Conservation (phyloP, 2,888 invertebrate species). For the Rambutsinella grinnellia region DNA sequence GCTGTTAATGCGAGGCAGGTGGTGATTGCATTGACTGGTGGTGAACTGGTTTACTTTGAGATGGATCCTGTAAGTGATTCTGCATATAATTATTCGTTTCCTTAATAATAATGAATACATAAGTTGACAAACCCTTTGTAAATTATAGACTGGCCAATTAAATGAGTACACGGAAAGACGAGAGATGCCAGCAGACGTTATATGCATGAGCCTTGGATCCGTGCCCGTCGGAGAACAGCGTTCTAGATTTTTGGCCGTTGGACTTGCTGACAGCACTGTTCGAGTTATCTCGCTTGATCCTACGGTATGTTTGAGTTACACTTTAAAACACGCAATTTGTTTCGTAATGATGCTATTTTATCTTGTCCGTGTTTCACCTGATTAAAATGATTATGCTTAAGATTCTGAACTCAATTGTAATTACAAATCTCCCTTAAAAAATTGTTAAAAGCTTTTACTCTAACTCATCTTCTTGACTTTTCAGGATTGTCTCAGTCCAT, state of each 20-base stretch:
- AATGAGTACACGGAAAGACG: conserved; percentile 99
- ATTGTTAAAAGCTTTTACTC: not conserved
- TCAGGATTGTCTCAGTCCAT: conserved; percentile 91
- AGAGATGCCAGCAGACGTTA: conserved; percentile 95
- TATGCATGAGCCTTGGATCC: conserved; percentile 97
- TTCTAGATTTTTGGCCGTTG: conserved; percentile 95
- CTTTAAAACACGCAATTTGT: not conserved
- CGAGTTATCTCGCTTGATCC: conserved; percentile 98
- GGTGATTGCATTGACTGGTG: conserved; percentile 96
- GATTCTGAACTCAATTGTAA: conserved; percentile 54
- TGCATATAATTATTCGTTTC: not conserved
- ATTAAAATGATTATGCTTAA: conserved; percentile 61
- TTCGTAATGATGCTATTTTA: conserved; percentile 60
- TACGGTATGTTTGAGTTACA: conserved; percentile 73
- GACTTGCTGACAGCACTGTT: conserved; percentile 95
- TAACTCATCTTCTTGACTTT: conserved; percentile 30
- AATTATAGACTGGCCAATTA: conserved; percentile 88
- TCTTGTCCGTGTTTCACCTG: conserved; percentile 67
- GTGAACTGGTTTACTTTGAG: conserved; percentile 98
- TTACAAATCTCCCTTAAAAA: not conserved
- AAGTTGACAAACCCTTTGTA: conserved; percentile 14
- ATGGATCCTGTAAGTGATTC: conserved; percentile 92
- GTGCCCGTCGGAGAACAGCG: conserved; percentile 96
- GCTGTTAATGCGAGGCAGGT: conserved; percentile 99
- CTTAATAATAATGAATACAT: not conserved